A percentile compares a stretch with the other conserved stretches of the same genome.
These are phyloP conservation scores for Sebastes paucispinis DNA, from an alignment of 2,797 vertebrate species.

Conservation along the genomic window DNA sequence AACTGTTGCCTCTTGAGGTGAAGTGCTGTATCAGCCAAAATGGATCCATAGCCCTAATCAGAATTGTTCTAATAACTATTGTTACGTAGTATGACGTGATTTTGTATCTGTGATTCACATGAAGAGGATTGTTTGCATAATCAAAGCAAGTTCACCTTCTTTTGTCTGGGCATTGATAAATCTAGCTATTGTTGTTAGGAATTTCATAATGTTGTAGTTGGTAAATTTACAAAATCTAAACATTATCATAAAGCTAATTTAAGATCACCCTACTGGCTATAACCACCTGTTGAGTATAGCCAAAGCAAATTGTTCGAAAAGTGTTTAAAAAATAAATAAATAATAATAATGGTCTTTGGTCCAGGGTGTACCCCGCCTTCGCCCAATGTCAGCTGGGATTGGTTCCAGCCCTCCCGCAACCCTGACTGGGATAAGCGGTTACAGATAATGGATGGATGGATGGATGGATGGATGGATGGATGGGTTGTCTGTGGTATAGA, in stretches of 20 bases:
- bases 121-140: not conserved
- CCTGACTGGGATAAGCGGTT: too few relatives aligned
- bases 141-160: not conserved
- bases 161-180: not conserved
- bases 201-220: not conserved
- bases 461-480: too few relatives aligned
- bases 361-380: too few relatives aligned
- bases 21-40: conserved; percentile 7
- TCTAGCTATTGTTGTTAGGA: not conserved
- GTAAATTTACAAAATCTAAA: not conserved
- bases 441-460: too few relatives aligned
- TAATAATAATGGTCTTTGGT: too few relatives aligned
- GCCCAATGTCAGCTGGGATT: too few relatives aligned
- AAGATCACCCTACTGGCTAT: not conserved
- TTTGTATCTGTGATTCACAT: not conserved
- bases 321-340: not conserved
- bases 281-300: not conserved
- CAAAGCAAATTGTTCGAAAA: not conserved
- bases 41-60: not conserved
- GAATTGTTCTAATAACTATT: not conserved
- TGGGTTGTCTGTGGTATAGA: not conserved
- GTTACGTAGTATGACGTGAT: not conserved
- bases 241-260: not conserved
- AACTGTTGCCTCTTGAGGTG: not conserved
- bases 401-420: too few relatives aligned